Percentiles rank a stretch among this genome's conserved stretches.
These are phyloP conservation scores for Oreohelix idahoensis DNA, from an alignment of 1,140 invertebrate genomes.

Conservation along the genomic window DNA sequence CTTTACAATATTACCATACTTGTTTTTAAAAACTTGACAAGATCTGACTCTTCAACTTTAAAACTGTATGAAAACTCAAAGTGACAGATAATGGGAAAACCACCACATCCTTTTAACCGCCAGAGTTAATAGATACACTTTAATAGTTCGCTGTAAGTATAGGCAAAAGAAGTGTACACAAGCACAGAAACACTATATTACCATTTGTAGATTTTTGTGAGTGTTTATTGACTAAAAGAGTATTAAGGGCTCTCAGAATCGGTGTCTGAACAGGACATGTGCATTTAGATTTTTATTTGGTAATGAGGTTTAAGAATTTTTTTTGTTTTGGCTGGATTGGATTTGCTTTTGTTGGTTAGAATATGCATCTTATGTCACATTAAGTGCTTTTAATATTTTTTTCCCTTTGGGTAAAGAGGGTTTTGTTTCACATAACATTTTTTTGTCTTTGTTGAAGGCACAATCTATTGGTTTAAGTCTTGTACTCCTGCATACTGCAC, in stretches of 20 bases:
- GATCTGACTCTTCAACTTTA: too few species aligned
- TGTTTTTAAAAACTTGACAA: too few species aligned
- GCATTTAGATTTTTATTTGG: neutral
- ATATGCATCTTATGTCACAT: neutral
- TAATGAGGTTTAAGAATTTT: neutral
- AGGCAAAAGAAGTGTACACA: too few species aligned
- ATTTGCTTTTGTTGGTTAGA: neutral
- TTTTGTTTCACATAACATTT: neutral
- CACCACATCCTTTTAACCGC: too few species aligned
- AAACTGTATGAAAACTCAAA: too few species aligned
- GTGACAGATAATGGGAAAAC: too few species aligned
- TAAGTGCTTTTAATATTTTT: neutral
- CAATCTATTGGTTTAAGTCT: neutral
- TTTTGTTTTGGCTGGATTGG: neutral
- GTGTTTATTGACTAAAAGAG: neutral
- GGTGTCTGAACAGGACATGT: neutral
- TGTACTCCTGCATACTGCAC: conserved; percentile 6
- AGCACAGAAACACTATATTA: too few species aligned
- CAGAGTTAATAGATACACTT: too few species aligned
- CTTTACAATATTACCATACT: too few species aligned
- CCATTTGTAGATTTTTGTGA: too few species aligned
- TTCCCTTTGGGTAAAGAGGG: neutral
- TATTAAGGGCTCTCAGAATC: neutral
- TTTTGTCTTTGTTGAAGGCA: neutral
- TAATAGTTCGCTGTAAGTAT: too few species aligned